These are phyloP conservation scores for Aegotheles bennettii DNA, from an alignment of 2,113 vertebrate species.

Conservation along the genomic window DNA sequence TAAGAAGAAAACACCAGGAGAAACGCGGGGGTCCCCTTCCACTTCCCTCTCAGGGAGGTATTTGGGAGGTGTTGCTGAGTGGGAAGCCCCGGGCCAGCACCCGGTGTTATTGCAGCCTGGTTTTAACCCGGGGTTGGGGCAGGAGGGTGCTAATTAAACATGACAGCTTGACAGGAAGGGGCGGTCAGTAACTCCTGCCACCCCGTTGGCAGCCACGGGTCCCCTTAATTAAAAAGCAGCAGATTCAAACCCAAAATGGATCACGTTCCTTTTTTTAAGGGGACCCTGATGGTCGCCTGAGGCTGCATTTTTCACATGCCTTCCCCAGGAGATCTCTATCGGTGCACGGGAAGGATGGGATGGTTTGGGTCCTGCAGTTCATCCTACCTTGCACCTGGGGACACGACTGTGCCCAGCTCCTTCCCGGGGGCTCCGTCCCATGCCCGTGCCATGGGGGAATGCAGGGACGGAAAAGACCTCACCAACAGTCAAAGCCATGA, in stretches of 20 bases:
- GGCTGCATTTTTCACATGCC: neutral
- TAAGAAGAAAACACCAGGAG: neutral
- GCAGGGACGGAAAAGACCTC: neutral
- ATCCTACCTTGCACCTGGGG: fast-evolving
- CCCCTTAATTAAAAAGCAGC: neutral
- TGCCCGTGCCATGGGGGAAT: fast-evolving
- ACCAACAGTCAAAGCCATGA: fast-evolving
- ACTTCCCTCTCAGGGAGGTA: neutral
- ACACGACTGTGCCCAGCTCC: neutral
- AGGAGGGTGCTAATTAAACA: slow-evolving; percentile 9
- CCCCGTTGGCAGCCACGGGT: neutral
- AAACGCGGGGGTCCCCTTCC: neutral
- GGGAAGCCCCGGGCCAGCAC: neutral
- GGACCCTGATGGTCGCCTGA: fast-evolving
- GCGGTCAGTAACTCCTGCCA: neutral
- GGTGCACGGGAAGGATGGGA: neutral
- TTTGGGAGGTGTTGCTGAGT: neutral
- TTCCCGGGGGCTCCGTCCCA: neutral
- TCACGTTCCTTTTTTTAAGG: neutral
- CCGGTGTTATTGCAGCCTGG: neutral
- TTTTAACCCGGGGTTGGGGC: neutral
- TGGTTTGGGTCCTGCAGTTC: neutral
- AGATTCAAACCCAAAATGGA: neutral
- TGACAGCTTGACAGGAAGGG: slow-evolving; percentile 13
- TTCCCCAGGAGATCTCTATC: neutral